Evolutionary conservation across 92 coral and sea anemone genomes (phyloP), one percentile per base, ranked within the genome.

Genomic region (Galaxea fascicularis): DNA sequence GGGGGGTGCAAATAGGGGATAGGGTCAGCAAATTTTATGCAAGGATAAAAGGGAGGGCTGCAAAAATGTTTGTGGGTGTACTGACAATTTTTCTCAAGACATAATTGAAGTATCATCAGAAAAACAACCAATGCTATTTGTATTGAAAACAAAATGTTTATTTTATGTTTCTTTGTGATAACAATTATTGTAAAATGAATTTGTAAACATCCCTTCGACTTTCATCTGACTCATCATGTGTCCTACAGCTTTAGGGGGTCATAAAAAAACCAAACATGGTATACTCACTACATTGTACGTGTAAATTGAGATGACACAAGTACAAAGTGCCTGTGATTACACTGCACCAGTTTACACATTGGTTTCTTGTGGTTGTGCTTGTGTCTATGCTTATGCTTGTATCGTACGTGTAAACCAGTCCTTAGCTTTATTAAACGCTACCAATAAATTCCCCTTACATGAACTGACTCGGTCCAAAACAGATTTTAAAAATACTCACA

Each of bases 401-500:
- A n/a, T n/a, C n/a, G n/a, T n/a, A n/a, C n/a, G n/a, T n/a, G n/a
- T n/a, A n/a, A n/a, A n/a, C n/a, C n/a, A n/a, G n/a, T n/a, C n/a
- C n/a, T n/a, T n/a, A n/a, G n/a, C n/a, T n/a, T n/a, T n/a, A n/a
- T n/a, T n/a, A n/a, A n/a, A n/a, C 24, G 24, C 4, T 8, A 10
- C 22, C 62, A 5, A 56, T 24, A 56, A 65, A 26, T 24, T 65
- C 10, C 71, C 44, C 1, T 65, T 26, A 14, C 26, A 26, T 25
- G 30, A 11, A 31, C 35, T 24, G 17, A 49, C 17, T 49, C 13
- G 1, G 17, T 15, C 13, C 35, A 3, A 3, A 41, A 39, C 53
- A 41, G 25, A 53, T 21, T 15, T 66, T 20, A 67, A 0, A 24
- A 39, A 1, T 12, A 80, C 92, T 89, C 82, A 94, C 97, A 71